Evolutionary conservation across 2,797 vertebrate genomes (phyloP), one percentile per base, ranked within the genome.

Genomic region (Ceryle rudis): DNA sequence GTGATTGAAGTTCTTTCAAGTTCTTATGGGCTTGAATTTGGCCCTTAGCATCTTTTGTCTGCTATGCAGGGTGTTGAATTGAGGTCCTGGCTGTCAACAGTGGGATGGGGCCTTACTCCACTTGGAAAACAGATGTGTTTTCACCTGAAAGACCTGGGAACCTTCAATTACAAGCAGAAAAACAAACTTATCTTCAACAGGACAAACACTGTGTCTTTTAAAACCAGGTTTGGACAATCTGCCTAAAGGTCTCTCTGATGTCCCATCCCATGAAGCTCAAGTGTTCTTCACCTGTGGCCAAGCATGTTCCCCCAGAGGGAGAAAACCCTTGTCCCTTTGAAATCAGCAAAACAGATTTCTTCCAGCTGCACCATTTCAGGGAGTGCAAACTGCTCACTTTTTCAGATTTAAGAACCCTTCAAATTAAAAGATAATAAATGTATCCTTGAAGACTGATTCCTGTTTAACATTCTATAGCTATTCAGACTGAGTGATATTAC

Each of bases 321-420:
- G 23, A 47, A 95, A 80, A 33, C 52, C 31, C 39, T 57, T 62
- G 44, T 81, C 42, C 28, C 60, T 71, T 31, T 41, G 72, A 44
- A 66, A 90, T 12, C 47, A 58, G 55, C 64, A 49, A 8, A 14
- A 26, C 67, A 93, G 51, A 71, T 58, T 72, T 7, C 1, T 84
- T 86, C 86, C 91, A 94, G 84, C 90, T 80, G 87, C 66, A 54
- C 57, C 60, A 23, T 41, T 57, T 49, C 0, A 0, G 69, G 72
- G 31, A 83, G 60, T 13, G 31, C 37, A 80, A 95, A 95, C 39
- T 51, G 46, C 46, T 88, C 55, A 47, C 66, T 94, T 93, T 39
- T 89, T 77, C 58, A 81, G 89, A 80, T 89, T 84, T 74, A 95
- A 92, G 75, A 90, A 83, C 52, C 41, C 39, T 94, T 81, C 82